Evolutionary conservation across 2,797 vertebrate genomes (phyloP).

Genomic region (Bovichtus diacanthus): DNA sequence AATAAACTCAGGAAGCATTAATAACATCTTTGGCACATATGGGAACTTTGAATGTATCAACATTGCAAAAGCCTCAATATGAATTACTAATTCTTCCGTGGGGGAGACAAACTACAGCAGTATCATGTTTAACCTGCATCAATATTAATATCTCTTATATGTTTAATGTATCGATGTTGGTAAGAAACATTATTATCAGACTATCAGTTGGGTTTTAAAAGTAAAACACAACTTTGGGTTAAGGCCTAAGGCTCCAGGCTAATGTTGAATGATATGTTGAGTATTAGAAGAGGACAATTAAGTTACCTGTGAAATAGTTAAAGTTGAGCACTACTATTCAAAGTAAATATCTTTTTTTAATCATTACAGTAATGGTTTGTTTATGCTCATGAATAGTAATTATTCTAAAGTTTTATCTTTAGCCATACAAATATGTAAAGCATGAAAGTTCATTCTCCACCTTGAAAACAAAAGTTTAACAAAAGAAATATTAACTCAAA

Average conservation of each 20-base stretch:
- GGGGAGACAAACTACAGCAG: slow-evolving; percentile 21
- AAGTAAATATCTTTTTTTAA: not conserved
- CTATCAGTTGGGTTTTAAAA: slow-evolving; percentile 11
- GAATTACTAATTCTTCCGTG: slow-evolving; percentile 19
- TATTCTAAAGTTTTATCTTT: not conserved
- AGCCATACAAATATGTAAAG: not conserved
- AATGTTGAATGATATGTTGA: not conserved
- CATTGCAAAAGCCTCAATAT: slow-evolving; percentile 31
- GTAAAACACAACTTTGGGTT: not conserved
- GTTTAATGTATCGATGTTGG: slow-evolving; percentile 12
- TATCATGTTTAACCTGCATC: slow-evolving; percentile 28
- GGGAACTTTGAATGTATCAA: slow-evolving; percentile 32
- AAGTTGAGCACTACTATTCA: not conserved
- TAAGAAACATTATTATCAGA: slow-evolving; percentile 12
- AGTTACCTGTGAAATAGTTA: not conserved
- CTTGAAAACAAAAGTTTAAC: not conserved
- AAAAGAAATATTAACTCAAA: not conserved
- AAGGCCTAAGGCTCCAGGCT: not conserved
- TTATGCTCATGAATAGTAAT: not conserved
- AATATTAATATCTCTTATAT: slow-evolving; percentile 9
- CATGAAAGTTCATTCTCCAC: not conserved
- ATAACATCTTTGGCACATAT: slow-evolving; percentile 63
- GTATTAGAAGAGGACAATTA: not conserved
- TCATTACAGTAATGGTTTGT: not conserved
- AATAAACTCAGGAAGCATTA: slow-evolving; percentile 74